Evolutionary conservation across 2,888 invertebrate genomes (phyloP).

Genomic region (Sepioteuthis lessoniana): DNA sequence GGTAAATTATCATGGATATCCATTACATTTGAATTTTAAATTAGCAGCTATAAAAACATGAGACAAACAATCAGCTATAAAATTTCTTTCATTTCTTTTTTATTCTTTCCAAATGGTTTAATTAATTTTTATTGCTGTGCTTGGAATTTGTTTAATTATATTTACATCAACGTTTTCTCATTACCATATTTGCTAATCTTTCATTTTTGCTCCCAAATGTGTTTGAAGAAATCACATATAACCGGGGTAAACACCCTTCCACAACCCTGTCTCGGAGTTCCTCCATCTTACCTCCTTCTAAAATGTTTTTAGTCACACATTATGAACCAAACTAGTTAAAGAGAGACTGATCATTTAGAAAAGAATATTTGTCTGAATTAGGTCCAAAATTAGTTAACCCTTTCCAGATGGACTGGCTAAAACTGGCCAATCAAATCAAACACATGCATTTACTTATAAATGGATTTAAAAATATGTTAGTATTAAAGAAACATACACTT

Average conservation of each 20-base stretch:
- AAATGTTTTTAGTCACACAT: neutral
- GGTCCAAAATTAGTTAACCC: too few relatives aligned
- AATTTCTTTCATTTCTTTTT: neutral
- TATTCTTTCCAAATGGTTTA: neutral
- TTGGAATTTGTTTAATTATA: slow-evolving; percentile 33
- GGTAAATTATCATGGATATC: neutral
- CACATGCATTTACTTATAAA: too few relatives aligned
- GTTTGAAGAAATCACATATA: neutral
- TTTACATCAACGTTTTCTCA: neutral
- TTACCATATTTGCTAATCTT: neutral
- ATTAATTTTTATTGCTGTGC: slow-evolving; percentile 1
- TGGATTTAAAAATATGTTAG: too few relatives aligned
- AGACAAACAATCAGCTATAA: neutral
- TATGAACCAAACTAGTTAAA: neutral
- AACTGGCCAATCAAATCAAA: too few relatives aligned
- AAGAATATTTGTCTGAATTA: too few relatives aligned
- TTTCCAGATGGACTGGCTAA: too few relatives aligned
- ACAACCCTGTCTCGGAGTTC: neutral
- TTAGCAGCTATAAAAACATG: neutral
- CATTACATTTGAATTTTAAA: neutral
- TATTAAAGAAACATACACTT: too few relatives aligned
- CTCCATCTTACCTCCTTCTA: neutral
- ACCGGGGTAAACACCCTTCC: neutral
- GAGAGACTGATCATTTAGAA: too few relatives aligned
- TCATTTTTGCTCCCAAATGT: neutral